Conservation (phyloP, 2,888 invertebrate species). For the Archips crataeganus region DNA sequence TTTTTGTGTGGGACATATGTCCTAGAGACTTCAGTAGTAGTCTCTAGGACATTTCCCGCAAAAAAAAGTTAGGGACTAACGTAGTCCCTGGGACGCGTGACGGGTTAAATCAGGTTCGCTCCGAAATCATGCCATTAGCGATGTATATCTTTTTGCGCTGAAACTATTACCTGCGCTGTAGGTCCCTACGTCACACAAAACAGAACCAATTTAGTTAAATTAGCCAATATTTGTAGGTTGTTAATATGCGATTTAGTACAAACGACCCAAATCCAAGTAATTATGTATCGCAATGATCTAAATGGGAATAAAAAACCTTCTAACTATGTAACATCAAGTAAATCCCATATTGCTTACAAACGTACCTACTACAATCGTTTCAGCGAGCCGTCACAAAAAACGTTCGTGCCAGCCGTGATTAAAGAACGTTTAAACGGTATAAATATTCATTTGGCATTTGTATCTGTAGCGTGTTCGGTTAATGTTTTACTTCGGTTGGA, state of each 20-base stretch:
- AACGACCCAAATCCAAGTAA: slow-evolving; percentile 18
- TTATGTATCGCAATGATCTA: slow-evolving; percentile 27
- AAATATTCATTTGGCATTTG: slow-evolving; percentile 76
- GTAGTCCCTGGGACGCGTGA: too few species aligned
- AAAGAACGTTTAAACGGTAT: slow-evolving; percentile 78
- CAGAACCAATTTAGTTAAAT: slow-evolving; percentile 20
- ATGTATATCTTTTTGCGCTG: neutral
- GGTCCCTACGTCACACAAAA: neutral
- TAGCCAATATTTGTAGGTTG: slow-evolving; percentile 18
- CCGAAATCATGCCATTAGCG: neutral
- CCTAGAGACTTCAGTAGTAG: too few species aligned
- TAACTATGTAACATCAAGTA: slow-evolving; percentile 10
- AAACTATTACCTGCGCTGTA: neutral
- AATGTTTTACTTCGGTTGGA: slow-evolving; percentile 52
- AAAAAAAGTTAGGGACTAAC: too few species aligned
- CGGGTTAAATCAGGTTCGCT: neutral
- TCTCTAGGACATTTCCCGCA: too few species aligned
- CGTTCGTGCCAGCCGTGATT: slow-evolving; percentile 71
- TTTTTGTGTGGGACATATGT: too few species aligned
- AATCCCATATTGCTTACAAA: slow-evolving; percentile 47
- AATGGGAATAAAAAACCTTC: slow-evolving; percentile 16
- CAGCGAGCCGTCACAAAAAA: slow-evolving; percentile 52
- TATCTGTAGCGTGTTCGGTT: slow-evolving; percentile 65
- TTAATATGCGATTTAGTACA: slow-evolving; percentile 27
- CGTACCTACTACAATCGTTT: slow-evolving; percentile 35